These are phyloP conservation scores for Hemiscyllium ocellatum DNA, from an alignment of 2,113 vertebrate species.

Conservation along the genomic window DNA sequence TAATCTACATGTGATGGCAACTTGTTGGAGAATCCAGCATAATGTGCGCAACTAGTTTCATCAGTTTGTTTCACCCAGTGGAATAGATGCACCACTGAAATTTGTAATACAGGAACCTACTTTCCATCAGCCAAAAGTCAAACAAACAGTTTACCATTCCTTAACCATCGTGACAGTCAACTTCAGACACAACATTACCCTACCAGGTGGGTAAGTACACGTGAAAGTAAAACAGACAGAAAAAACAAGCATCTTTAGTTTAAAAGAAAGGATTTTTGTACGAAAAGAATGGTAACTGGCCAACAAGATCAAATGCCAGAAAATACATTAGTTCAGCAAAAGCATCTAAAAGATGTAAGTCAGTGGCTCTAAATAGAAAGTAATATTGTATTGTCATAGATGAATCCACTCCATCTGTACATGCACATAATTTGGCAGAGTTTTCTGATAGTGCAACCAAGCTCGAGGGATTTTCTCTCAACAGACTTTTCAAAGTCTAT, in stretches of 20 bases:
- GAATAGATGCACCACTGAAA: neutral
- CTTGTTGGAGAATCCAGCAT: too few relatives aligned
- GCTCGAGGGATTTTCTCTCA: conserved; percentile 16
- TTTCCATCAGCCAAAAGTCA: neutral
- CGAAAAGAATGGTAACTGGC: neutral
- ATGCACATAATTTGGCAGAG: neutral
- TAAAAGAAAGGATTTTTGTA: neutral
- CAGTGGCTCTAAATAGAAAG: neutral
- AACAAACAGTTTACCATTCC: neutral
- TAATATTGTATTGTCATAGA: neutral
- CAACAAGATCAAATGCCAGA: neutral
- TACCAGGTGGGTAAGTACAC: neutral
- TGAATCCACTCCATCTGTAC: neutral
- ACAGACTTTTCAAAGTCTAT: neutral
- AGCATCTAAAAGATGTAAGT: neutral
- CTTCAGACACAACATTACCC: neutral
- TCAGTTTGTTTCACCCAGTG: neutral
- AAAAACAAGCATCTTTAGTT: neutral
- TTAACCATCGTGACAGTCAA: too few relatives aligned
- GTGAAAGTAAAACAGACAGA: neutral
- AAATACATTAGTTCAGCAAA: neutral
- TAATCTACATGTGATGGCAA: too few relatives aligned
- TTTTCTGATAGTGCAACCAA: neutral
- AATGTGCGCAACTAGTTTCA: neutral
- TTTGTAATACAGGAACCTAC: neutral